Evolutionary conservation across 1,140 invertebrate genomes (phyloP).

Genomic region (Gyrodactylus bullatarudis): DNA sequence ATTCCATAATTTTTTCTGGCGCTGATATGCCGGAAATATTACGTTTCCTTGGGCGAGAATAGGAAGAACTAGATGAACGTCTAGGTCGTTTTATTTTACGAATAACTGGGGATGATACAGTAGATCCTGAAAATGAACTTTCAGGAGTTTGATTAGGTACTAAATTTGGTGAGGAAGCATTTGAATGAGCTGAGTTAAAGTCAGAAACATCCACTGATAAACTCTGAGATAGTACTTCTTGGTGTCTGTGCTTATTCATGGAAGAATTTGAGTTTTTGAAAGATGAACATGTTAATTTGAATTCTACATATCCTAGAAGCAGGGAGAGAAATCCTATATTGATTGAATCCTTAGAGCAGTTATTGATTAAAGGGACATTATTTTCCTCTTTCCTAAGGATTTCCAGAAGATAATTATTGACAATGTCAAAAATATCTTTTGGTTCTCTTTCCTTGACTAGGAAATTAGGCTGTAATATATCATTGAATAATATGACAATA

Average conservation of each 20-base stretch:
- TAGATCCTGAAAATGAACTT: not conserved
- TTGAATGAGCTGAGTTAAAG: not conserved
- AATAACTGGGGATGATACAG: not conserved
- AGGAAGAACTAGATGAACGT: not conserved
- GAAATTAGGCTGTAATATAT: too few species aligned
- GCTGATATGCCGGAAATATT: not conserved
- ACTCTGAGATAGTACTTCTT: not conserved
- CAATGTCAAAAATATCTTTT: too few species aligned
- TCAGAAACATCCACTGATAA: not conserved
- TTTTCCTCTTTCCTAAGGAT: too few species aligned
- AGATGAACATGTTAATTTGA: not conserved
- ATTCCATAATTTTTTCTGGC: not conserved
- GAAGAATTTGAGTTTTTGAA: not conserved
- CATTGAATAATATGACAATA: too few species aligned
- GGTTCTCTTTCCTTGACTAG: too few species aligned
- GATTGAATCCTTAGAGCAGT: too few species aligned
- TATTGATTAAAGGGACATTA: too few species aligned
- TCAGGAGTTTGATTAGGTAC: too few species aligned
- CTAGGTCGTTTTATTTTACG: not conserved
- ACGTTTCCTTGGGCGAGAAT: not conserved
- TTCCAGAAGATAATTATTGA: too few species aligned
- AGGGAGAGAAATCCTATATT: not conserved
- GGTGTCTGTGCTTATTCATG: not conserved
- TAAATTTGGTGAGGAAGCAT: not conserved
- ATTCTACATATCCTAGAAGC: not conserved